Percentiles rank a stretch among this genome's conserved stretches.
phyloP scores from a whole-genome alignment of 1,140 invertebrate genomes.

The Solenopsis invicta region DNA sequence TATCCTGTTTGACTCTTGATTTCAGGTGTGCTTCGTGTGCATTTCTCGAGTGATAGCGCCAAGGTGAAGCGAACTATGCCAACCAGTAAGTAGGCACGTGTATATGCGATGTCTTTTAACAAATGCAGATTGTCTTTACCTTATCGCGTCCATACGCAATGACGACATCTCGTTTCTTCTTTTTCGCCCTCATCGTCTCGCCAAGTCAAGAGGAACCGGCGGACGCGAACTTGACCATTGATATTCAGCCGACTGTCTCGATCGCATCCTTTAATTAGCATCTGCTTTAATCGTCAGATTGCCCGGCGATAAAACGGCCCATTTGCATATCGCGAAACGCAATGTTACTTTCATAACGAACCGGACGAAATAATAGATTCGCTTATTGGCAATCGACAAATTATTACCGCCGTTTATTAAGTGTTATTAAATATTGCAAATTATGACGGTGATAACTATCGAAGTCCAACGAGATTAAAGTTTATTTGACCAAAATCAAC shows the following conservation, averaged over 20 bases:
- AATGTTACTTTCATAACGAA: neutral
- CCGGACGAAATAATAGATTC: neutral
- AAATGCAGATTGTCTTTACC: conserved; percentile 34
- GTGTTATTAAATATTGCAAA: neutral
- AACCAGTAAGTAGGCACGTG: conserved; percentile 65
- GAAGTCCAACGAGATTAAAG: neutral
- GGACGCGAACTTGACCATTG: neutral
- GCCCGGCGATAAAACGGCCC: neutral
- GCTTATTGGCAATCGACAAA: neutral
- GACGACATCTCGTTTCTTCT: conserved; percentile 7
- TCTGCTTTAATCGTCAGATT: conserved; percentile 31
- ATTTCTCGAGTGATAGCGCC: conserved; percentile 51
- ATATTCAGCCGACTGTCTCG: conserved; percentile 28
- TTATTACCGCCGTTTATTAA: neutral
- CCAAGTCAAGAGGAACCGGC: neutral
- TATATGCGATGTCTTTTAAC: conserved; percentile 16
- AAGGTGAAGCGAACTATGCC: conserved; percentile 64
- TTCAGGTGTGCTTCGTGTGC: conserved; percentile 71
- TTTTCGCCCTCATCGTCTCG: conserved; percentile 18
- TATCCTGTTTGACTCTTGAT: conserved; percentile 67
- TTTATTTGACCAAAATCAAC: neutral
- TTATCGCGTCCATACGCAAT: neutral
- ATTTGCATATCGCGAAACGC: neutral
- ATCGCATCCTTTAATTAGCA: conserved; percentile 44
- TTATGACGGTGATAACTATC: neutral